These are phyloP conservation scores for Bellardia pandia DNA, from an alignment of 2,888 invertebrate species.

Conservation along the genomic window DNA sequence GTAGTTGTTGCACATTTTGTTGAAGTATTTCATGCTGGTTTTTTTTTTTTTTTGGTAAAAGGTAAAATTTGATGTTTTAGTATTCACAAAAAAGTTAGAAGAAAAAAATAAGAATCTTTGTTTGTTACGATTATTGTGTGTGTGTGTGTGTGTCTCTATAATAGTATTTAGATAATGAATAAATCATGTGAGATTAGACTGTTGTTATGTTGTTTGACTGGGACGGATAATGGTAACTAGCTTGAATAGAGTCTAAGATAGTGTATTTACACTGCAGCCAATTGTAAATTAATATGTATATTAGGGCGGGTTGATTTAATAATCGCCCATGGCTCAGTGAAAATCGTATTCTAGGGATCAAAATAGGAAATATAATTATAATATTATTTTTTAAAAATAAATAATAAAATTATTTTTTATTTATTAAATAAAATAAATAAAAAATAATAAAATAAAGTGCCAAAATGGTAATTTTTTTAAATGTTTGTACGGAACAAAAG, in stretches of 20 bases:
- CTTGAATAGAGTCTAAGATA: conserved; percentile 18
- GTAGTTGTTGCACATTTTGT: conserved; percentile 37
- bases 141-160: conserved; percentile 2
- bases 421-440: no score
- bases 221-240: background rate
- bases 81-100: conserved; percentile 15
- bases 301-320: no score
- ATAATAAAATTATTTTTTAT: no score
- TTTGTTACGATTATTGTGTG: conserved; percentile 25
- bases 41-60: conserved; percentile 35
- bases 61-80: conserved; percentile 31
- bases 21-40: background rate
- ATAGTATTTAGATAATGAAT: conserved; percentile 53
- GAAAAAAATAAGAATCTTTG: background rate
- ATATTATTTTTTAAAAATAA: no score
- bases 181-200: conserved; percentile 60
- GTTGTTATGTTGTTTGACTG: conserved; percentile 16
- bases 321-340: no score
- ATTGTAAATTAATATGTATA: background rate
- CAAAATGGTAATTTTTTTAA: no score
- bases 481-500: no score
- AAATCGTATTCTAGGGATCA: no score
- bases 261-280: background rate
- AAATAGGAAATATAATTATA: no score
- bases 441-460: no score